Conservation (phyloP, 2,113 vertebrate species). For the Nycticorax nycticorax region DNA sequence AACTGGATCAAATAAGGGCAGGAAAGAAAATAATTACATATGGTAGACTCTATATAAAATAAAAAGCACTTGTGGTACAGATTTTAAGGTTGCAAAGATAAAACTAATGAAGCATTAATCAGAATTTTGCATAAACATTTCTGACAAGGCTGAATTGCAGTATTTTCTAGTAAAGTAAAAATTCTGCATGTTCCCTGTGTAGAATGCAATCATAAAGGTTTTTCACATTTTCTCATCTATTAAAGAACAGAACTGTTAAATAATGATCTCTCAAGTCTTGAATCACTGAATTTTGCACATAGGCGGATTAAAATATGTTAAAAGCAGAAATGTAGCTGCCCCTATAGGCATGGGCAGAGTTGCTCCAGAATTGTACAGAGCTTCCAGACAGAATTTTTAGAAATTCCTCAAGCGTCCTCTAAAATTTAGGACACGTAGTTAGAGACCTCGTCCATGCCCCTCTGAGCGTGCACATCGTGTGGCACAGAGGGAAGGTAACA, state of each 20-base stretch:
- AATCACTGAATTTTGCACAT: background rate
- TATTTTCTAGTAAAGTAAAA: background rate
- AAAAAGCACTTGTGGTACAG: background rate
- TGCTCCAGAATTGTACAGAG: background rate
- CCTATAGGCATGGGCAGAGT: rapidly evolving
- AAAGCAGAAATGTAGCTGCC: background rate
- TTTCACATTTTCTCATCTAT: background rate
- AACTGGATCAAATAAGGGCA: background rate
- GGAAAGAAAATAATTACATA: background rate
- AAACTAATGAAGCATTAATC: background rate
- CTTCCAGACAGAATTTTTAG: background rate
- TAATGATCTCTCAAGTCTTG: background rate
- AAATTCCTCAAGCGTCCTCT: background rate
- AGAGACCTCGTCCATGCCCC: background rate
- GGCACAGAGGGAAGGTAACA: background rate
- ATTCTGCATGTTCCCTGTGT: background rate
- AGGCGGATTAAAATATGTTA: background rate
- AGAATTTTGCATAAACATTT: background rate
- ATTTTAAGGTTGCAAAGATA: background rate
- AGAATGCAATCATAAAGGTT: background rate
- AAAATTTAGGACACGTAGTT: background rate
- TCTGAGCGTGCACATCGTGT: background rate
- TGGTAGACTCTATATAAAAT: background rate
- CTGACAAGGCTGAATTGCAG: background rate
- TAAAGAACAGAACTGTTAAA: background rate